Percentiles rank a stretch among this genome's conserved stretches.
phyloP scores from a whole-genome alignment of 2,888 invertebrate species.

The Ptychoptera albimana region DNA sequence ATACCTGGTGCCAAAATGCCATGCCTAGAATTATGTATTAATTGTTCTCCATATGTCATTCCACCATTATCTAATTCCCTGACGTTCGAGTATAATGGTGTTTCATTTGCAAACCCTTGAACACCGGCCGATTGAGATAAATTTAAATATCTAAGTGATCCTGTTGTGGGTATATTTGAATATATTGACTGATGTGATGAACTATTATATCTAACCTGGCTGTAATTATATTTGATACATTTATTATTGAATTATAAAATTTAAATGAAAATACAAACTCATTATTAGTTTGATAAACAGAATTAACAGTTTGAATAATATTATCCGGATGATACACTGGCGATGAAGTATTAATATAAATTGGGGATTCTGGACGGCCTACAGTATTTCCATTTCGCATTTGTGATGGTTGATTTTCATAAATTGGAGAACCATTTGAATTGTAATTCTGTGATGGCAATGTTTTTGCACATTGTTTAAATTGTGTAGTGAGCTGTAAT shows the following conservation, averaged over 20 bases:
- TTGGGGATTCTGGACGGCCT: slow-evolving; percentile 33
- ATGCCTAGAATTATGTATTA: slow-evolving; percentile 37
- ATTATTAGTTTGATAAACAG: neutral
- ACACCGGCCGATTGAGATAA: slow-evolving; percentile 8
- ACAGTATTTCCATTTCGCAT: slow-evolving; percentile 12
- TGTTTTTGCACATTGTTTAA: neutral
- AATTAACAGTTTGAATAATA: slow-evolving; percentile 13
- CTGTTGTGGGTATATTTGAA: slow-evolving; percentile 2
- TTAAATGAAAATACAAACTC: neutral
- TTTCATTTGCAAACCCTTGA: slow-evolving; percentile 12
- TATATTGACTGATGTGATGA: slow-evolving; percentile 1
- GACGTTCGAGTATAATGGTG: slow-evolving; percentile 16
- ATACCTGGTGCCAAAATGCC: slow-evolving; percentile 39
- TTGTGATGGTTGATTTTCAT: slow-evolving; percentile 34
- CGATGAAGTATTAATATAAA: slow-evolving; percentile 37
- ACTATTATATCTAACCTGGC: neutral
- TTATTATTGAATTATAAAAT: no score
- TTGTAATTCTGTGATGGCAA: slow-evolving; percentile 11
- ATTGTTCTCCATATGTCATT: slow-evolving; percentile 36
- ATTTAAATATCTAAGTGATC: slow-evolving; percentile 4
- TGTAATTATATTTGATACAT: neutral
- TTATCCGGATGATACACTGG: slow-evolving; percentile 13
- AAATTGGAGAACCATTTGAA: slow-evolving; percentile 36
- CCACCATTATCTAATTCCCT: slow-evolving; percentile 27
- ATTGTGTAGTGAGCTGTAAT: neutral